Evolutionary conservation across 1,140 invertebrate genomes (phyloP), one percentile per base, ranked within the genome.

Genomic region (Drosophila nasuta): DNA sequence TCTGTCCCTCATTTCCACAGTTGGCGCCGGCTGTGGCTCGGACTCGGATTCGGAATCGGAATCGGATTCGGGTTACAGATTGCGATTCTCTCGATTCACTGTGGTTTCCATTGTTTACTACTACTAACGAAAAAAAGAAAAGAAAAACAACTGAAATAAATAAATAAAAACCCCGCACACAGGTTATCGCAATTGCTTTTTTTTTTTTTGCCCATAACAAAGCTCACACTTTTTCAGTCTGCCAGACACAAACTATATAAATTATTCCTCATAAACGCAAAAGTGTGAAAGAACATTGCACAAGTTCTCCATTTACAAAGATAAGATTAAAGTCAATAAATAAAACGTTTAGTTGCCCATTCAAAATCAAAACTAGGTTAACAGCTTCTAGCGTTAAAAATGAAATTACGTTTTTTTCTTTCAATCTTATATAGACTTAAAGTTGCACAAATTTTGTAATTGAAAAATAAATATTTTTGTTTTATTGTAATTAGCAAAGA

Each of bases 41-140:
- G 46, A 10, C 8, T 28, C 45, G 52, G 7, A 11, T 52, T 10
- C 20, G 20, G 20, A 25, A 25, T 25, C 20, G 20, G 20, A 25
- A 15, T n/a, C 41, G 56, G 35, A 15, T 17, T 35, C 45, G 64
- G 5, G 15, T 59, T 8, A 59, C 56, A 17, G 45, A 68, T 68
- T 52, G n/a, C 7, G 38, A 58, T 17, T 28, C 49, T 30, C 30
- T 25, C 2, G 15, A 4, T 15, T 63, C 15, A 25, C 30, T 35
- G 51, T 62, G 33, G 33, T 63, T 63, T 51, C 46, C 17, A 63
- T 25, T 63, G 45, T 35, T 20, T 20, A 62, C 10, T 57, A 11
- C 20, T 25, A 25, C 20, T 20, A 20, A 20, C 35, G 10, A 38
- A 38, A 8, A 10, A 33, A 33, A 33, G 8, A 38, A 8, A 6